A percentile compares a stretch with the other conserved stretches of the same genome.
phyloP scores from a whole-genome alignment of 2,113 vertebrate genomes.

The Strigops habroptila region DNA sequence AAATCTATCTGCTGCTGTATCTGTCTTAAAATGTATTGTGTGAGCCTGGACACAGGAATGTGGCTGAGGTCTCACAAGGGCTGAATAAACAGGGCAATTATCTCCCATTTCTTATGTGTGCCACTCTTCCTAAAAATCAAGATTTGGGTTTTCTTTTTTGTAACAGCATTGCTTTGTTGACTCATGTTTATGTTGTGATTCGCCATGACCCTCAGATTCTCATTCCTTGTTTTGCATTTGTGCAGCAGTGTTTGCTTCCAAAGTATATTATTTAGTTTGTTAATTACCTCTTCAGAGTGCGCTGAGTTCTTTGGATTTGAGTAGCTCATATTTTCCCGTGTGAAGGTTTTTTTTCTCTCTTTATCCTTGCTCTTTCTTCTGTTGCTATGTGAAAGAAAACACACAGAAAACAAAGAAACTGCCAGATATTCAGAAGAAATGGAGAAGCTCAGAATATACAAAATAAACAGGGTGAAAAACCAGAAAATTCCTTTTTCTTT shows the following conservation, averaged over 20 bases:
- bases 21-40: background rate
- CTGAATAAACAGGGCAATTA: slow-evolving; percentile 29
- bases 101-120: background rate
- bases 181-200: slow-evolving; percentile 10
- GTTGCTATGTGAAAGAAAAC: slow-evolving; percentile 52
- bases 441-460: background rate
- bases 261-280: slow-evolving; percentile 8
- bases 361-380: slow-evolving; percentile 37
- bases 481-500: background rate
- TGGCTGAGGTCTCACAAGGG: background rate
- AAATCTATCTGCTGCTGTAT: background rate
- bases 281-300: slow-evolving; percentile 48
- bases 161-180: background rate
- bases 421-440: background rate
- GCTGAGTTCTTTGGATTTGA: background rate
- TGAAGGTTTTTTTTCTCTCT: background rate
- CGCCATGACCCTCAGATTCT: background rate
- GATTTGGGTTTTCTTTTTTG: rapidly evolving
- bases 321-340: slow-evolving; percentile 39
- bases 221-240: slow-evolving; percentile 12
- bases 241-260: background rate
- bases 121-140: slow-evolving; percentile 3
- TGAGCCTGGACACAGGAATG: slow-evolving; percentile 19
- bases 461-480: background rate
- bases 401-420: slow-evolving; percentile 51